phyloP scores from a whole-genome alignment of 2,888 invertebrate genomes.

The Eumacrocentrus americanus region DNA sequence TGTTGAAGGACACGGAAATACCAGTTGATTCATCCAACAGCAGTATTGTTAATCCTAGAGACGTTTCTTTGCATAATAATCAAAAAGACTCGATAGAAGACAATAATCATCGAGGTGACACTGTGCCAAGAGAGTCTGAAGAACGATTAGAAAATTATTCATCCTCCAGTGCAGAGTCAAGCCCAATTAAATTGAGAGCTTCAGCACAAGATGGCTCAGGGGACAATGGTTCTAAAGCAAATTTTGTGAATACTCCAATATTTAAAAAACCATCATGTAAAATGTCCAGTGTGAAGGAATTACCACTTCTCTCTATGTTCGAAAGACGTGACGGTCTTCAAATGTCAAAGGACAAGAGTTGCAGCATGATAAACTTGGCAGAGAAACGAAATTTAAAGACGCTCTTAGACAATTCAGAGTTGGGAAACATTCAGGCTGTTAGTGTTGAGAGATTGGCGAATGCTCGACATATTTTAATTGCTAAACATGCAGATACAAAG shows the following conservation, averaged over 20 bases:
- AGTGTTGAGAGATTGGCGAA: constrained; percentile 50
- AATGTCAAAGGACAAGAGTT: constrained; percentile 48
- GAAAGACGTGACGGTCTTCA: constrained; percentile 34
- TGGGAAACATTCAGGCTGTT: constrained; percentile 46
- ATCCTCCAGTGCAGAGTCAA: not conserved
- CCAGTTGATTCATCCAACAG: not conserved
- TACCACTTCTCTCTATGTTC: constrained; percentile 54
- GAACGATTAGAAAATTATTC: not conserved
- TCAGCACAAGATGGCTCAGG: not conserved
- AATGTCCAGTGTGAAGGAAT: constrained; percentile 46
- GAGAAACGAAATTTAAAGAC: constrained; percentile 47
- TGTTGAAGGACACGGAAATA: not conserved
- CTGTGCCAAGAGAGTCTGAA: not conserved
- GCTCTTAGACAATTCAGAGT: constrained; percentile 43
- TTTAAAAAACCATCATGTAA: constrained; percentile 27
- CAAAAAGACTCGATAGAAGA: constrained; percentile 6
- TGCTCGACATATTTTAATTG: constrained; percentile 47
- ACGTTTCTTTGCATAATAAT: constrained; percentile 1
- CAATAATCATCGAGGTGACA: not conserved
- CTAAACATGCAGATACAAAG: not conserved
- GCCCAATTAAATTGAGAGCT: not conserved
- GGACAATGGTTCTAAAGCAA: not conserved
- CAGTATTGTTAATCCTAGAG: not conserved
- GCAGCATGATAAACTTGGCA: constrained; percentile 52
- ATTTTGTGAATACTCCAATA: constrained; percentile 4